Evolutionary conservation across 2,113 vertebrate genomes (phyloP).

Genomic region (Ceratotherium simum): DNA sequence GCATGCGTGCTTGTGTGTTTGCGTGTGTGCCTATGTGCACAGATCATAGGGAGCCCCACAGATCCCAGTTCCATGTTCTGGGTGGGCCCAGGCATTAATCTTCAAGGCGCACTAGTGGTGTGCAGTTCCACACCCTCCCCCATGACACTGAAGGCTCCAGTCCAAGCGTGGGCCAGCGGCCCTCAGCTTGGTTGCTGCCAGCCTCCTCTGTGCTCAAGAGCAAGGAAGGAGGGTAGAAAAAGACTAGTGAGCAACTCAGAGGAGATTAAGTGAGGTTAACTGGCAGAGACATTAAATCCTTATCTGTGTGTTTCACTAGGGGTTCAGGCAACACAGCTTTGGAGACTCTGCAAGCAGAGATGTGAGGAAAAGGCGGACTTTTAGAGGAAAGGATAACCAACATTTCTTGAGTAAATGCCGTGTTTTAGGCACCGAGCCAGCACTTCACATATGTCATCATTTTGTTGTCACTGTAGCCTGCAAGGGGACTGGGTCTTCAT

Average conservation of each 20-base stretch:
- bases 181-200: not conserved
- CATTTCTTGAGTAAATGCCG: not conserved
- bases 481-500: not conserved
- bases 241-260: not conserved
- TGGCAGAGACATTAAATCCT: not conserved
- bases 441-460: not conserved
- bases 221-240: not conserved
- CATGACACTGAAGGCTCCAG: not conserved
- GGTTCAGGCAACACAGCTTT: not conserved
- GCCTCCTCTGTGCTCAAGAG: not conserved
- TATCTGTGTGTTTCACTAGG: not conserved
- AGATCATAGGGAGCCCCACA: too few species aligned
- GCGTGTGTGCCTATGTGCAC: too few species aligned
- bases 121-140: too few species aligned
- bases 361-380: not conserved
- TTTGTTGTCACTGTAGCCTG: not conserved
- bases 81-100: not conserved
- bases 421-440: not conserved
- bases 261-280: not conserved
- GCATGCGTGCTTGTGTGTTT: not conserved
- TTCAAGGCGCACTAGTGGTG: rapidly evolving
- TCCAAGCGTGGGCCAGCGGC: rapidly evolving
- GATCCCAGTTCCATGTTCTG: not conserved
- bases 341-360: not conserved
- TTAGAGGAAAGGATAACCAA: not conserved